A percentile compares a stretch with the other conserved stretches of the same genome.
These are phyloP conservation scores for Nezara viridula DNA, from an alignment of 2,888 invertebrate genomes.

Conservation along the genomic window DNA sequence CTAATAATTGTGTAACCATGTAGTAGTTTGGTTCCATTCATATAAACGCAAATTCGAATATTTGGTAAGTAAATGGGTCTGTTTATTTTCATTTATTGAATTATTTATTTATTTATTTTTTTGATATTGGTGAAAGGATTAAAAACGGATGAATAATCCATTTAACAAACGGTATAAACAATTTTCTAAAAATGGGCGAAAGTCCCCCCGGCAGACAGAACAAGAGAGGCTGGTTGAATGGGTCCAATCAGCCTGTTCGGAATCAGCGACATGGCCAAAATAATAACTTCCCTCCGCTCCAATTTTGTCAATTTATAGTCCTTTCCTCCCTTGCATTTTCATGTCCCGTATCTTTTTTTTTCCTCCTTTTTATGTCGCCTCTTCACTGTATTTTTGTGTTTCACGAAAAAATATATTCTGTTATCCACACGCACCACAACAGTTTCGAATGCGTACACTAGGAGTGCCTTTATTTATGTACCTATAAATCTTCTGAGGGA, in stretches of 20 bases:
- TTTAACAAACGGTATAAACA: constrained; percentile 22
- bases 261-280: constrained; percentile 38
- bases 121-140: not conserved
- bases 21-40: too few relatives aligned
- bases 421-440: constrained; percentile 27
- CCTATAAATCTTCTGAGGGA: not conserved
- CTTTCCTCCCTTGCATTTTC: constrained; percentile 42
- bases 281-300: constrained; percentile 31
- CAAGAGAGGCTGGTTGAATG: constrained; percentile 9
- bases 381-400: not conserved
- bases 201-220: not conserved
- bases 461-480: not conserved
- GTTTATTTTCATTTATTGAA: not conserved
- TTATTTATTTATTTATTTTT: not conserved
- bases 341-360: not conserved
- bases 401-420: constrained; percentile 8
- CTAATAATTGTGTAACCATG: too few relatives aligned
- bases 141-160: not conserved
- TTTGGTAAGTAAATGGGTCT: too few relatives aligned
- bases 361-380: not conserved
- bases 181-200: not conserved
- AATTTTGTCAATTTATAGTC: constrained; percentile 43
- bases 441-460: not conserved
- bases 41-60: not conserved
- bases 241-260: constrained; percentile 35